A percentile compares a stretch with the other conserved stretches of the same genome.
Conservation (phyloP, 2,113 vertebrate genomes). For the Marcusenius ussheri region DNA sequence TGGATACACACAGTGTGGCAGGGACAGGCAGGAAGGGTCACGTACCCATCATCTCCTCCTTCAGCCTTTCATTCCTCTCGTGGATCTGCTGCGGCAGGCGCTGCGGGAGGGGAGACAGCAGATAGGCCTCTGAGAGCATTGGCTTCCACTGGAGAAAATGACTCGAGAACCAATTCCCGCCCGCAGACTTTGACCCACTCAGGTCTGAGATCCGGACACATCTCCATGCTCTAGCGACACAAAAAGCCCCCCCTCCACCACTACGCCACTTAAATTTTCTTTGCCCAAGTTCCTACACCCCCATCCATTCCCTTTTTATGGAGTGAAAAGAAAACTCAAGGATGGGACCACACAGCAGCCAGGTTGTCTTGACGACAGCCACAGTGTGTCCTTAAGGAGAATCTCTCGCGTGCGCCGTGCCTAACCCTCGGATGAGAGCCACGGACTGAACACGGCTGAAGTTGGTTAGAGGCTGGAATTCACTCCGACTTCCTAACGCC, state of each 20-base stretch:
- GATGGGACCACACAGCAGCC: background rate
- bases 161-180: background rate
- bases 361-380: constrained; percentile 14
- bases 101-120: constrained; percentile 51
- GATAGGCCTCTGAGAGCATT: background rate
- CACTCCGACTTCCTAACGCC: background rate
- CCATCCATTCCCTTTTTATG: background rate
- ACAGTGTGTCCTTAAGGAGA: background rate
- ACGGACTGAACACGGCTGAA: background rate
- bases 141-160: background rate
- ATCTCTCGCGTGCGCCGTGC: background rate
- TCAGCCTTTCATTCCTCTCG: constrained; percentile 88
- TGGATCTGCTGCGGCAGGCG: constrained; percentile 86
- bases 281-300: background rate
- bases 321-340: background rate
- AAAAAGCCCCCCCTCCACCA: background rate
- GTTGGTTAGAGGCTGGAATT: background rate
- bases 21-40: constrained; percentile 1
- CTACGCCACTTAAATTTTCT: background rate
- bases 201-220: background rate
- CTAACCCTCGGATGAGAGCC: background rate
- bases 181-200: background rate
- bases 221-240: background rate
- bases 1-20: background rate
- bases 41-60: constrained; percentile 93